These are phyloP conservation scores for Aspidiotus destructor DNA, from an alignment of 2,888 invertebrate species.

Conservation along the genomic window DNA sequence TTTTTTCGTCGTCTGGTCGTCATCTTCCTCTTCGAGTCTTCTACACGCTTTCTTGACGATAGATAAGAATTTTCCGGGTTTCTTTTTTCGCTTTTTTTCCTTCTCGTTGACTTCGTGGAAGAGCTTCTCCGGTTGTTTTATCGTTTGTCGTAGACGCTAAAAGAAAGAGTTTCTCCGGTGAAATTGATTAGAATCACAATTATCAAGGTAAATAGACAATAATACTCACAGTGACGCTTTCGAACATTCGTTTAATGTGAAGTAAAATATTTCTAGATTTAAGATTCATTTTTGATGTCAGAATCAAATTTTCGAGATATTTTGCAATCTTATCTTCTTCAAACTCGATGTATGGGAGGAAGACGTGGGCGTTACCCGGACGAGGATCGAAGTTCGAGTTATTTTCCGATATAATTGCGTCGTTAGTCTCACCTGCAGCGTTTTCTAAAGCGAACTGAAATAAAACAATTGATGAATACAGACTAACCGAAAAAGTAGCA, in stretches of 20 bases:
- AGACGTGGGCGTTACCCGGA: conserved; percentile 68
- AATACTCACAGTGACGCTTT: conserved; percentile 16
- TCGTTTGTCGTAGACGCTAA: conserved; percentile 11
- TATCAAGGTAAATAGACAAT: neutral
- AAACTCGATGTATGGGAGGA: conserved; percentile 58
- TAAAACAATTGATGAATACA: conserved; percentile 5
- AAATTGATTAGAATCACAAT: neutral
- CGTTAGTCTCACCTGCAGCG: conserved; percentile 15
- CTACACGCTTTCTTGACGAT: conserved; percentile 15
- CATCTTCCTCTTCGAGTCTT: conserved; percentile 13
- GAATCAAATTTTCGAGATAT: conserved; percentile 45
- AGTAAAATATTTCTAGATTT: conserved; percentile 26
- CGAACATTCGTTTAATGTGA: conserved; percentile 23
- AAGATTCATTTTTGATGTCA: neutral
- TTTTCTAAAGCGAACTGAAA: conserved; percentile 7
- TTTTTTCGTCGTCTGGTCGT: neutral
- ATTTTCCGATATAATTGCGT: conserved; percentile 21
- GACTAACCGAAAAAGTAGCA: conserved; percentile 31
- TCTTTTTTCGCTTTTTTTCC: conserved; percentile 15
- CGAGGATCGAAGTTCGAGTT: conserved; percentile 55
- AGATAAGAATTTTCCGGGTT: neutral
- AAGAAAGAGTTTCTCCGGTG: neutral
- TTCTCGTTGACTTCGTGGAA: conserved; percentile 11
- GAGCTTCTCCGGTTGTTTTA: conserved; percentile 1
- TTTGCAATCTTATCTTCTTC: conserved; percentile 50